Conservation (phyloP, 2,797 vertebrate species). For the Aselliscus stoliczkanus region DNA sequence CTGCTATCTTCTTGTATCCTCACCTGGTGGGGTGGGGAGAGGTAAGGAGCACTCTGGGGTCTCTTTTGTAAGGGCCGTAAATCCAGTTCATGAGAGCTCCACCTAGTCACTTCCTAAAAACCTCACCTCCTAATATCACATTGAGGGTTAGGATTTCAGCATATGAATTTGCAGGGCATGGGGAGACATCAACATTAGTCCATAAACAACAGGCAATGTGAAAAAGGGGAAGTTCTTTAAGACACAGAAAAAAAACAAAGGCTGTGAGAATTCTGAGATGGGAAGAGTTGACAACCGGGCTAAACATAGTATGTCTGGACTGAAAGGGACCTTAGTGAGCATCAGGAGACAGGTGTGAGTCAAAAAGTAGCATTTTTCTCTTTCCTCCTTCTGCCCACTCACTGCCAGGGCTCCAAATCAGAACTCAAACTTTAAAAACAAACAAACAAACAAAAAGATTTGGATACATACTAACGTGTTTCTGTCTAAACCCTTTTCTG, state of each 20-base stretch:
- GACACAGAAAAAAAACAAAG: neutral
- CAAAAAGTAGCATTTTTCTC: neutral
- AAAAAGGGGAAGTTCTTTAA: neutral
- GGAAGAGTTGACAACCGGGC: neutral
- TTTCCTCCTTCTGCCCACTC: neutral
- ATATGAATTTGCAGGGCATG: neutral
- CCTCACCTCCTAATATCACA: neutral
- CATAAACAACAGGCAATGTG: neutral
- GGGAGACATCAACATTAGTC: neutral
- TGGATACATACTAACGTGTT: neutral
- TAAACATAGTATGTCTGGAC: neutral
- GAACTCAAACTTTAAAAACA: neutral
- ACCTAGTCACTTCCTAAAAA: neutral
- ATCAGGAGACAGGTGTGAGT: neutral
- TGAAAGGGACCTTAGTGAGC: neutral
- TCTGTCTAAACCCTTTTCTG: neutral
- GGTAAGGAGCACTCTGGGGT: neutral
- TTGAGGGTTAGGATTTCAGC: neutral
- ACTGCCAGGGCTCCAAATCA: neutral
- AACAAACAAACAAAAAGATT: neutral
- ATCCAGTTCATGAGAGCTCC: neutral
- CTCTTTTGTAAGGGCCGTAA: neutral
- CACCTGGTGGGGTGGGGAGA: neutral
- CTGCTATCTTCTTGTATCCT: neutral
- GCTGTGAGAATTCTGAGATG: neutral